Conservation (phyloP, 2,888 invertebrate genomes). For the Cotesia congregata region DNA sequence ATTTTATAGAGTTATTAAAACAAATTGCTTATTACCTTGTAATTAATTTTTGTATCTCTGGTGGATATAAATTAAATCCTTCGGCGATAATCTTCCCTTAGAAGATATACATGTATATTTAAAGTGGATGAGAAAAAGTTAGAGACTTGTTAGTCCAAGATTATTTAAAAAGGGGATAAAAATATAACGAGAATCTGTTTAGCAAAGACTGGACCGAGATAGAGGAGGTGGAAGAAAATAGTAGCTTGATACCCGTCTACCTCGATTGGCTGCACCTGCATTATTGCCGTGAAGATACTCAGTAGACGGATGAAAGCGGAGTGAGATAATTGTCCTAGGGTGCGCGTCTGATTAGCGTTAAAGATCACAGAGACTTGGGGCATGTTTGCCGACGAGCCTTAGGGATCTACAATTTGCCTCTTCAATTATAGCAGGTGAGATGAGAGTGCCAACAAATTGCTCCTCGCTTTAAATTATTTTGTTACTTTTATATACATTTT, state of each 20-base stretch:
- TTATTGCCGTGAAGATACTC: constrained; percentile 30
- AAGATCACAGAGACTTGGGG: constrained; percentile 58
- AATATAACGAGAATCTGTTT: constrained; percentile 55
- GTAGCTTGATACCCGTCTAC: constrained; percentile 7
- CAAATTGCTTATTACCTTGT: background rate
- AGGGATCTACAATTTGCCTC: constrained; percentile 52
- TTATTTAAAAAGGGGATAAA: background rate
- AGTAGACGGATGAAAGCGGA: background rate
- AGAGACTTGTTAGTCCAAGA: background rate
- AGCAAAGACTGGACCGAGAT: constrained; percentile 11
- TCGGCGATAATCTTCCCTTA: constrained; percentile 13
- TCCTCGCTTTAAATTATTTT: background rate
- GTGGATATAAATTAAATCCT: background rate
- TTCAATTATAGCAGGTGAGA: constrained; percentile 56
- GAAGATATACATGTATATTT: constrained; percentile 21
- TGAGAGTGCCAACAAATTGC: constrained; percentile 28
- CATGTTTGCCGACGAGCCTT: constrained; percentile 47
- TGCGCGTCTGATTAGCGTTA: constrained; percentile 53
- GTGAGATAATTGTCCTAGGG: constrained; percentile 52
- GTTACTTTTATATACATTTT: background rate
- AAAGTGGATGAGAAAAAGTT: background rate
- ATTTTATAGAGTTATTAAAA: constrained; percentile 9
- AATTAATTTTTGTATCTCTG: background rate
- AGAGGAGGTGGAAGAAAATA: background rate
- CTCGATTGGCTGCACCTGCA: constrained; percentile 47